Evolutionary conservation across 1,140 invertebrate genomes (phyloP).

Genomic region (Megalopta genalis): DNA sequence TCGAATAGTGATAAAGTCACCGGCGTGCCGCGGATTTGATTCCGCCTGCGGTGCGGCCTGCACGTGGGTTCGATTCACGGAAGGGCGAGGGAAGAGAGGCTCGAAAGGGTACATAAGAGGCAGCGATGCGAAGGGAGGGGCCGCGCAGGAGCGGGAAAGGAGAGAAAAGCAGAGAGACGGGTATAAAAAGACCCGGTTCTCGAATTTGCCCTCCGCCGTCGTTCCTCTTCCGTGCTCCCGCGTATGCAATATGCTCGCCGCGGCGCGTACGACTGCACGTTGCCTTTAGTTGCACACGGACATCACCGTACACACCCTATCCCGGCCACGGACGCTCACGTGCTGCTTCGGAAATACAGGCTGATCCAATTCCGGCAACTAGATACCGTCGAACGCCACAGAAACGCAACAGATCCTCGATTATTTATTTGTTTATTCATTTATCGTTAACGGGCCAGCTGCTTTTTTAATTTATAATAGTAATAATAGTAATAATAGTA

Average conservation of each 20-base stretch:
- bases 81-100: slow-evolving; percentile 26
- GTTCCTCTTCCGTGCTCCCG: slow-evolving; percentile 33
- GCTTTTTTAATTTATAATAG: too few species aligned
- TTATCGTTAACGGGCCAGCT: too few species aligned
- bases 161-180: slow-evolving; percentile 24
- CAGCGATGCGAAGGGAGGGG: slow-evolving; percentile 31
- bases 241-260: slow-evolving; percentile 29
- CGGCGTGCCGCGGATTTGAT: neutral
- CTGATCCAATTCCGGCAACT: neutral
- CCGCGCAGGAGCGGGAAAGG: slow-evolving; percentile 16
- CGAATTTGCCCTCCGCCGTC: slow-evolving; percentile 51
- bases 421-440: too few species aligned
- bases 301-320: neutral
- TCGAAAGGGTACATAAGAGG: slow-evolving; percentile 47
- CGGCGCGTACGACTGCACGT: slow-evolving; percentile 4
- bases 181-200: slow-evolving; percentile 56
- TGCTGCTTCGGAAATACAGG: slow-evolving; percentile 11
- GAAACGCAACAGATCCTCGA: too few species aligned
- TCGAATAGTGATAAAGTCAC: slow-evolving; percentile 45
- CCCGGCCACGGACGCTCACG: neutral
- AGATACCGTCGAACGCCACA: too few species aligned
- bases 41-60: slow-evolving; percentile 2
- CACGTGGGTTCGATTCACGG: slow-evolving; percentile 48
- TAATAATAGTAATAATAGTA: too few species aligned
- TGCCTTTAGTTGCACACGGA: slow-evolving; percentile 23